Evolutionary conservation across 1,140 invertebrate genomes (phyloP).

Genomic region (Hycleus phaleratus): DNA sequence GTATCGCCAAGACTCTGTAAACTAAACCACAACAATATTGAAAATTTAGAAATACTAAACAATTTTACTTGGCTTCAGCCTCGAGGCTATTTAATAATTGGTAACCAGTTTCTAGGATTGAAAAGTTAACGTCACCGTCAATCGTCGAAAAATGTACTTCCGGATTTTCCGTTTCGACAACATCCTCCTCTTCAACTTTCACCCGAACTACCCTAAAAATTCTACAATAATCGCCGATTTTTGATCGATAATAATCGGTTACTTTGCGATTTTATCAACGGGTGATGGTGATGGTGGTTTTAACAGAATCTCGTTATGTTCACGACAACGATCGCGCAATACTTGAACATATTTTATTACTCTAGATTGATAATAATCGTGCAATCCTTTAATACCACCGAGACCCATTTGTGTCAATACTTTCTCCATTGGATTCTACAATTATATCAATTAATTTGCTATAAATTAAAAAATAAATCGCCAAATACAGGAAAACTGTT

Average conservation of each 20-base stretch:
- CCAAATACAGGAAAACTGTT: constrained; percentile 31
- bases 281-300: constrained; percentile 22
- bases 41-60: neutral
- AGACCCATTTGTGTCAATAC: constrained; percentile 34
- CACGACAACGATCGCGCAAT: constrained; percentile 29
- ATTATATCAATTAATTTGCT: neutral
- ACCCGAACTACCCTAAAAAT: constrained; percentile 22
- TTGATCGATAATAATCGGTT: neutral
- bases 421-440: constrained; percentile 31
- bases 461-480: neutral
- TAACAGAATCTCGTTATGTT: constrained; percentile 26
- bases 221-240: neutral
- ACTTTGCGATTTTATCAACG: constrained; percentile 25
- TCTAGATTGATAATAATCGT: constrained; percentile 37
- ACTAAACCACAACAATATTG: constrained; percentile 13
- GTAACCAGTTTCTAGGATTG: constrained; percentile 24
- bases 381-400: constrained; percentile 32
- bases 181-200: constrained; percentile 28
- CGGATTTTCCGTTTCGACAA: constrained; percentile 27
- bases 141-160: constrained; percentile 26
- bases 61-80: constrained; percentile 21
- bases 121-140: constrained; percentile 25
- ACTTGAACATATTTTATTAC: constrained; percentile 34
- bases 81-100: constrained; percentile 31
- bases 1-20: constrained; percentile 10